Evolutionary conservation across 2,888 invertebrate species (phyloP).

Genomic region (Apotomis capreana): DNA sequence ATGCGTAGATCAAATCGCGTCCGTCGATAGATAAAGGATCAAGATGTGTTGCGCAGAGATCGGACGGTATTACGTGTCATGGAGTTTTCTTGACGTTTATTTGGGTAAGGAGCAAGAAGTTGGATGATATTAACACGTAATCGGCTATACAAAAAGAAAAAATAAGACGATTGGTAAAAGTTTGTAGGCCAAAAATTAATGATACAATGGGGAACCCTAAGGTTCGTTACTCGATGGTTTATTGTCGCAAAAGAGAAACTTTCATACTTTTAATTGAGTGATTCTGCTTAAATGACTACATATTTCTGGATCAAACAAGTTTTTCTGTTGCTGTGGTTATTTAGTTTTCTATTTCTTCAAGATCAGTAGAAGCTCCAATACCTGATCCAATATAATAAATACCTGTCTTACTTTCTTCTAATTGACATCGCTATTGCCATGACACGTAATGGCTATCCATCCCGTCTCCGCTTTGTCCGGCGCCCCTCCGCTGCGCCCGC

Average conservation of each 20-base stretch:
- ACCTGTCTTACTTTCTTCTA: background rate
- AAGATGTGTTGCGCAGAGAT: slow-evolving; percentile 70
- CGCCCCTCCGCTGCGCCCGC: slow-evolving; percentile 47
- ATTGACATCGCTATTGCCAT: slow-evolving; percentile 45
- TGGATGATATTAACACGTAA: background rate
- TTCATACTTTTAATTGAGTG: too few species aligned
- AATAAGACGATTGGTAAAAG: background rate
- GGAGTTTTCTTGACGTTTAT: slow-evolving; percentile 15
- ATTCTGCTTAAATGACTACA: too few species aligned
- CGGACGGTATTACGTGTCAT: slow-evolving; percentile 55
- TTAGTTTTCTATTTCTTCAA: too few species aligned
- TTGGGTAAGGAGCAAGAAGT: background rate
- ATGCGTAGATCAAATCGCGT: slow-evolving; percentile 81
- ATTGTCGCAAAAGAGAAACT: too few species aligned
- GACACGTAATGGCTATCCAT: slow-evolving; percentile 48
- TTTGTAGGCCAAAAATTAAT: too few species aligned
- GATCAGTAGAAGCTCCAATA: too few species aligned
- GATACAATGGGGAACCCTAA: too few species aligned
- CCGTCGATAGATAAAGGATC: slow-evolving; percentile 78
- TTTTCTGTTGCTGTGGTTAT: too few species aligned
- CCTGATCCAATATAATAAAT: too few species aligned
- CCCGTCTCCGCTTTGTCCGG: slow-evolving; percentile 63
- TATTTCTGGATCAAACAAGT: too few species aligned
- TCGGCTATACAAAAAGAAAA: too few species aligned
- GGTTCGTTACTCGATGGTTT: too few species aligned